Percentiles rank a stretch among this genome's conserved stretches.
These are phyloP conservation scores for Drosophila takahashii DNA, from an alignment of 1,140 invertebrate species.

Conservation along the genomic window DNA sequence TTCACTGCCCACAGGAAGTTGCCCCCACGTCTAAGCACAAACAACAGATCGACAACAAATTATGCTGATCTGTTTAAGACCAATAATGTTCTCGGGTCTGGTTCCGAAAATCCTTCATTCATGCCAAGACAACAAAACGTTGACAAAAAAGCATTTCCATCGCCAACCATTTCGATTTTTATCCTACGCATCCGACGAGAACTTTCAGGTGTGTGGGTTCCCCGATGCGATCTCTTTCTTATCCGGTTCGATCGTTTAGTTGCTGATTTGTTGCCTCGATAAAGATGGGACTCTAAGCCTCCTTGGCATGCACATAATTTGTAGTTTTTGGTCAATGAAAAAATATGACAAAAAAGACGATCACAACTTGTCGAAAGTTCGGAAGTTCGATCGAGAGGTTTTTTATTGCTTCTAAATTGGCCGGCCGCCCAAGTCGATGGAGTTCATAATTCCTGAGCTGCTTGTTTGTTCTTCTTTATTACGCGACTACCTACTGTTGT, in stretches of 20 bases:
- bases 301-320: constrained; percentile 71
- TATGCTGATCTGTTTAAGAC: constrained; percentile 40
- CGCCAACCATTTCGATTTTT: background rate
- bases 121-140: constrained; percentile 17
- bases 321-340: constrained; percentile 35
- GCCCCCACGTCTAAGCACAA: constrained; percentile 4
- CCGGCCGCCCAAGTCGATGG: constrained; percentile 29
- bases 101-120: constrained; percentile 31
- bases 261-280: constrained; percentile 45
- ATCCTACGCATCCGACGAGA: constrained; percentile 30
- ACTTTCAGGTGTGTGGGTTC: constrained; percentile 23
- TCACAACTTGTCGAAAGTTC: constrained; percentile 52
- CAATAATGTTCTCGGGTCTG: constrained; percentile 31
- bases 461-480: constrained; percentile 49
- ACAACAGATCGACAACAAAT: constrained; percentile 26
- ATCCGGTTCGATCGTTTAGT: constrained; percentile 41
- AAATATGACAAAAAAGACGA: constrained; percentile 19
- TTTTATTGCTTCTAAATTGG: constrained; percentile 29
- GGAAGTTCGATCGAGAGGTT: constrained; percentile 41
- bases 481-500: constrained; percentile 14
- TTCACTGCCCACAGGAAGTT: constrained; percentile 36
- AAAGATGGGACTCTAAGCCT: constrained; percentile 51
- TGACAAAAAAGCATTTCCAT: constrained; percentile 18
- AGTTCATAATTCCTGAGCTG: constrained; percentile 45
- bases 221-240: background rate